A percentile compares a stretch with the other conserved stretches of the same genome.
Conservation (phyloP, 2,888 invertebrate species). For the Patella ulyssiponensis region DNA sequence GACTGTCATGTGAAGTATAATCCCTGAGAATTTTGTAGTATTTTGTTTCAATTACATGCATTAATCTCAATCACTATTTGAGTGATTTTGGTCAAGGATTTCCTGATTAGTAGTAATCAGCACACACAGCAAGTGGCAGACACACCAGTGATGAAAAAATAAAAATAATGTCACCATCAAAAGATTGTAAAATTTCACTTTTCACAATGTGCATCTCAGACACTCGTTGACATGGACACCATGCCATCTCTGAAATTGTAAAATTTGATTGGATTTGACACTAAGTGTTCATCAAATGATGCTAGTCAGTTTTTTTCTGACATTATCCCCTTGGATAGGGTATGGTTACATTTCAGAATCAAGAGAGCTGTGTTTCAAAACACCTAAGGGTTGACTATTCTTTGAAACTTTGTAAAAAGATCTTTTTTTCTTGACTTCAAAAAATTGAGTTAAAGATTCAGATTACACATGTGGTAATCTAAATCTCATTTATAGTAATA, state of each 20-base stretch:
- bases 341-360: neutral
- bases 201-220: neutral
- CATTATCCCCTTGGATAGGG: neutral
- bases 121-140: neutral
- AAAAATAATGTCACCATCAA: neutral
- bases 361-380: neutral
- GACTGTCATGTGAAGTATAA: no score
- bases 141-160: neutral
- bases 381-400: neutral
- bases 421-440: no score
- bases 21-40: no score
- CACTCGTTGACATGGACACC: neutral
- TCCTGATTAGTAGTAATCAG: neutral
- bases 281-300: slow-evolving; percentile 7
- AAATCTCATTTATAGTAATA: no score
- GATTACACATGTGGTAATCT: no score
- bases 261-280: slow-evolving; percentile 11
- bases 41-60: no score
- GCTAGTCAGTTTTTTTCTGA: neutral
- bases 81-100: neutral
- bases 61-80: neutral
- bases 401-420: neutral
- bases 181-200: neutral
- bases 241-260: neutral
- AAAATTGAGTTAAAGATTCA: no score